A percentile compares a stretch with the other conserved stretches of the same genome.
Evolutionary conservation across 2,113 vertebrate genomes (phyloP).

Genomic region (Noctilio leporinus): DNA sequence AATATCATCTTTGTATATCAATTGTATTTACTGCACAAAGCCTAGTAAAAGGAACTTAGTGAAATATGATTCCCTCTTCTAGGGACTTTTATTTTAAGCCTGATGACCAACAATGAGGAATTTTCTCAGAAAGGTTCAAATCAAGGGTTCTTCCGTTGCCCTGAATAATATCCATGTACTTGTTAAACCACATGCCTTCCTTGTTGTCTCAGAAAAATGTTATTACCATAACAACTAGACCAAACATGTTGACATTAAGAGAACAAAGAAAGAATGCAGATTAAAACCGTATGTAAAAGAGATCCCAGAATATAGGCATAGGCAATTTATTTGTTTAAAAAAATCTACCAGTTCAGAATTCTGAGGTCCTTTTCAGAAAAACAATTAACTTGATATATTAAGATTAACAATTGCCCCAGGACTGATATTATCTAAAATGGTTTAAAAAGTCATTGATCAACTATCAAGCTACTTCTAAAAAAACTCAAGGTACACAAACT

Average conservation of each 20-base stretch:
- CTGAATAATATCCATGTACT: background rate
- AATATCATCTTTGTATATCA: background rate
- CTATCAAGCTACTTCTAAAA: background rate
- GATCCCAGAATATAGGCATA: background rate
- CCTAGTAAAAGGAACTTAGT: background rate
- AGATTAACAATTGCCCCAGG: background rate
- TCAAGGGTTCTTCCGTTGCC: background rate
- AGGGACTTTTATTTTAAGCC: background rate
- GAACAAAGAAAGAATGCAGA: slow-evolving; percentile 34
- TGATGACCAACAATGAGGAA: background rate
- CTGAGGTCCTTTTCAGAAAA: background rate
- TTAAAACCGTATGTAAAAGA: slow-evolving; percentile 36
- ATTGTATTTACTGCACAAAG: background rate
- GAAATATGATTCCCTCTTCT: background rate
- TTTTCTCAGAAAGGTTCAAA: slow-evolving; percentile 27
- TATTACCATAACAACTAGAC: background rate
- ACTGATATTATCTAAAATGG: background rate
- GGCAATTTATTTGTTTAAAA: slow-evolving; percentile 8
- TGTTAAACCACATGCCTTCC: background rate
- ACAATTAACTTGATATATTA: background rate
- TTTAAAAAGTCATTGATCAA: background rate
- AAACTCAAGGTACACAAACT: background rate
- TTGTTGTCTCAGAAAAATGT: slow-evolving; percentile 6
- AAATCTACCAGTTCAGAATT: background rate
- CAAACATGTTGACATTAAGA: slow-evolving; percentile 8